These are phyloP conservation scores for Lophotriccus pileatus DNA, from an alignment of 2,797 vertebrate genomes.

Conservation along the genomic window DNA sequence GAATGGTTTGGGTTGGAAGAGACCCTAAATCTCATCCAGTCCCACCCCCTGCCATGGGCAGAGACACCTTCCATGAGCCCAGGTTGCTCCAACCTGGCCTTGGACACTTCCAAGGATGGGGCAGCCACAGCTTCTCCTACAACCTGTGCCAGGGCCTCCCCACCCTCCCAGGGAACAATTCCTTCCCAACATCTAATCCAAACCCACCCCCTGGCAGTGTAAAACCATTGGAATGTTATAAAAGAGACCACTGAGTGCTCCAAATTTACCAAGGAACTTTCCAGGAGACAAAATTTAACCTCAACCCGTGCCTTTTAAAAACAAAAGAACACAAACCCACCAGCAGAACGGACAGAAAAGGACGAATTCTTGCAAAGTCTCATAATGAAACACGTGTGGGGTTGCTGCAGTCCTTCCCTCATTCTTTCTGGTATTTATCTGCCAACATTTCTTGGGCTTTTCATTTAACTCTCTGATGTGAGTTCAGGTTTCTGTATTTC, in stretches of 20 bases:
- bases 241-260: background rate
- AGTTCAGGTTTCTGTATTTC: background rate
- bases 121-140: background rate
- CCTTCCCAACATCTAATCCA: background rate
- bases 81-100: background rate
- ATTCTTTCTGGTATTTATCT: background rate
- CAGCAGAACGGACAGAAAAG: background rate
- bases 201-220: background rate
- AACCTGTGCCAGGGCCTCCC: background rate
- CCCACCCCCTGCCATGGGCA: background rate
- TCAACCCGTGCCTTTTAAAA: background rate
- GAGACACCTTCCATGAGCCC: background rate
- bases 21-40: background rate
- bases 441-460: background rate
- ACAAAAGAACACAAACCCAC: background rate
- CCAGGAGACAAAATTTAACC: background rate
- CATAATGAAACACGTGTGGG: background rate
- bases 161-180: background rate
- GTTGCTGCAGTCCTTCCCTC: background rate
- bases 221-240: background rate
- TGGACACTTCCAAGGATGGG: background rate
- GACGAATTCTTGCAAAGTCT: background rate
- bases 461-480: background rate
- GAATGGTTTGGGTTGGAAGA: background rate
- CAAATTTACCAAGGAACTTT: background rate